Evolutionary conservation across 1,140 invertebrate genomes (phyloP), one percentile per base, ranked within the genome.

Genomic region (Drosophila sturtevanti): DNA sequence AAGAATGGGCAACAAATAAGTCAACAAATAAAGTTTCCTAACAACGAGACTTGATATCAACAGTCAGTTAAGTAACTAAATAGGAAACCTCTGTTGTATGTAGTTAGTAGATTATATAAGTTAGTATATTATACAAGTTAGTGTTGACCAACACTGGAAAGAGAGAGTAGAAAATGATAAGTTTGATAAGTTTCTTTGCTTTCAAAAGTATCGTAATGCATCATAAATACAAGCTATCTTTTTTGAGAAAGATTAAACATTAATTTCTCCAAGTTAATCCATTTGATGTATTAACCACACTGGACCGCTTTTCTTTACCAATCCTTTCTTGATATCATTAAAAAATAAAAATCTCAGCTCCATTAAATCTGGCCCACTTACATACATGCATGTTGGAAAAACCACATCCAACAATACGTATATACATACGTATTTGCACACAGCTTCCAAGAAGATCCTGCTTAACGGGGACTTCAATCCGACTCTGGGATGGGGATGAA

Each of bases 361-460:
- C 52, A 69, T 64, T 63, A 73, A 79, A 79, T 79, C 55, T 52
- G 34, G 63, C 41, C 37, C 38, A 56, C 31, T 27, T 24, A 10
- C 38, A 16, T 44, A 24, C 2, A 9, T 24, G 9, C 10, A n/a
- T 66, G 12, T 18, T 60, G 34, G 3, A 5, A 21, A 14, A 12
- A 22, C 9, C 21, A 9, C 1, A 2, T 14, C 41, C 16, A 44
- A 7, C 38, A 16, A n/a, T n/a, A n/a, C n/a, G n/a, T n/a, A n/a
- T 9, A 18, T 6, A 60, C 41, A 21, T 11, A 27, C 14, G 12
- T n/a, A 55, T 2, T 10, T 18, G 31, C 18, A 59, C 10, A 14
- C 24, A 48, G 21, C 63, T 48, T 18, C 61, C 27, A 12, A 62
- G 18, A 9, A 55, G 61, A 65, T 70, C 38, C 66, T 56, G 27